Base-by-base conservation (phyloP, 64 coral and sea anemone species). In the Dendrophyllia cribrosa region DNA sequence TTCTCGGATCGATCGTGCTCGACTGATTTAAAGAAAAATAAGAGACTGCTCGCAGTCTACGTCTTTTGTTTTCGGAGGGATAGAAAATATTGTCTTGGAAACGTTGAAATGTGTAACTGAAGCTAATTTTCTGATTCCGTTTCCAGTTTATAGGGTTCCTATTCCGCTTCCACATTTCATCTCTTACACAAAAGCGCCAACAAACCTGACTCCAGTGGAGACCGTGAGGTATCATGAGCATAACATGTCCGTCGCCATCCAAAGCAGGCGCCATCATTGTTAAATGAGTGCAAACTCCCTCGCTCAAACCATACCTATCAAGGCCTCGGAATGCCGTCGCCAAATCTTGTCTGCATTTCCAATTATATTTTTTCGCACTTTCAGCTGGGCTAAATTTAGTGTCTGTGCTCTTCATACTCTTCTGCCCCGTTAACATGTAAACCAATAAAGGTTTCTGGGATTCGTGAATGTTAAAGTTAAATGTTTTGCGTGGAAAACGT, bases 251-350 rank as follows among this genome's bases (percentile, higher is more conserved):
- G 3, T 89, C 65, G 26, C 92, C 92, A 56, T 72, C 43, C 77
- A 71, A 56, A 0, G 92, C 92, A 8, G 92, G 92, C 7, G 92
- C 92, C 86, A 94, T 94, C 92, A 94, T 89, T 3, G 92, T 84
- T 13, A 94, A 78, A 74, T 94, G 92, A 78, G 92, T 94, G n/a
- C 86, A 94, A 3, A 94, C 92, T 16, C 75, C 76, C 66, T 94
- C 92, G 44, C 88, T 77, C 58, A 94, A 22, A 6, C 88, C 88
- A 45, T 94, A 94, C 76, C 77, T 89, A 68, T 89, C 75, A 6
- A 94, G 81, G 8, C 92, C 92, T 11, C 92, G 86, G 83, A 88
- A 89, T 11, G 58, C 92, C 4, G 92, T 83, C 9, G 92, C 92
- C 59, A 94, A 89, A 89, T 94, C 92, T 62, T 84, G 87, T 22